These are phyloP conservation scores for Lates calcarifer DNA, from an alignment of 2,113 vertebrate genomes.

Conservation along the genomic window DNA sequence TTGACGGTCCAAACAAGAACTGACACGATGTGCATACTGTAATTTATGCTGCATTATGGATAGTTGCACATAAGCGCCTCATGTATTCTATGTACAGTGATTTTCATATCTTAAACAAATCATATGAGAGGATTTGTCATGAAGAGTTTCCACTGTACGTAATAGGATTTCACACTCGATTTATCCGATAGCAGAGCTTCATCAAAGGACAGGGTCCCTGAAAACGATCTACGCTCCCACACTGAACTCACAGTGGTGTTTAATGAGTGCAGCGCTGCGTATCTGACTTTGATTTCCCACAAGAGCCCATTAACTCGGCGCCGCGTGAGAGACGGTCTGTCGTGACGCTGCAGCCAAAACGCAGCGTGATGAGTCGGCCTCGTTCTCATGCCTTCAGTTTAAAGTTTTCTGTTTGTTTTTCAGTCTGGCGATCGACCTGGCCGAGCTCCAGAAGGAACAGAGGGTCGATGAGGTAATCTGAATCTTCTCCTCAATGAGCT, in stretches of 20 bases:
- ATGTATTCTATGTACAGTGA: not conserved
- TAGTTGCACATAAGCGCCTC: not conserved
- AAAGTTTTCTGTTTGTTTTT: not conserved
- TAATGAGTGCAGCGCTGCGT: not conserved
- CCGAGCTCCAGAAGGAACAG: constrained; percentile 90
- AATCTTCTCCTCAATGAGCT: not conserved
- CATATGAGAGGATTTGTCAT: not conserved
- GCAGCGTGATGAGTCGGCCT: not conserved
- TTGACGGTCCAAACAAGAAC: too few relatives aligned
- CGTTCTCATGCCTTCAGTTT: not conserved
- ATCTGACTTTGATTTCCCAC: not conserved
- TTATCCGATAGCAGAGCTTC: not conserved
- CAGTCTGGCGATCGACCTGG: constrained; percentile 89
- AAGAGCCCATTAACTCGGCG: not conserved
- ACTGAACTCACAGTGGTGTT: not conserved
- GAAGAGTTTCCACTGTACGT: not conserved
- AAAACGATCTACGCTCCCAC: not conserved
- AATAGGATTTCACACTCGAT: constrained; percentile 4
- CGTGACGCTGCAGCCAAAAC: not conserved
- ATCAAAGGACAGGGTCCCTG: not conserved
- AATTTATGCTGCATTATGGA: too few relatives aligned
- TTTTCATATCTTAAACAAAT: not conserved
- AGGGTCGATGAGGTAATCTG: constrained; percentile 90
- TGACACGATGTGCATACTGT: too few relatives aligned
- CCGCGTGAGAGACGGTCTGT: not conserved